Base-by-base conservation (phyloP, 1,140 invertebrate species). In the Bombus waltoni region DNA sequence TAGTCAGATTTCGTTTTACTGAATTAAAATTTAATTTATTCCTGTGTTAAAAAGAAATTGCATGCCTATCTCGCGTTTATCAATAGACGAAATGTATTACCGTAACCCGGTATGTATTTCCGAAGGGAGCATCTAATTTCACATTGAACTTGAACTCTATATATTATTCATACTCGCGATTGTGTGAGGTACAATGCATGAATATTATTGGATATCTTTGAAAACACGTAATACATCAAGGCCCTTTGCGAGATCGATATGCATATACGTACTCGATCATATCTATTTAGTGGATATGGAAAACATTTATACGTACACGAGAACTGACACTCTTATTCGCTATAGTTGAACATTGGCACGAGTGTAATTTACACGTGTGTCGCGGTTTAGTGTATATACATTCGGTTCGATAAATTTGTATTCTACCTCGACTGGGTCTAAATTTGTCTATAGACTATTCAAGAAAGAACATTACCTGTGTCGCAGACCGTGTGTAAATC, bases 171-270 rank as follows among this genome's bases (percentile, higher is more conserved):
- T 75, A 11, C 22, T 28, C 22, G 8, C 8, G 42, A 81, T 65
- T 32, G 0, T 44, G n/a, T 47, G 18, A 28, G 42, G 66, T 42
- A 72, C 10, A 62, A 70, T 89, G 44, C 11, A 89, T 83, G 38
- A 47, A 81, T 80, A 85, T 81, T 74, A 80, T 88, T 77, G 79
- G 81, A 72, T 83, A 32, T 66, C 57, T 71, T 18, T 79, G 77
- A 18, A 71, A 38, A 59, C 80, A 44, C 59, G 59, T 89, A 89
- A 89, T 81, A 83, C 85, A 57, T 89, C 88, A 89, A 89, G 88
- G 88, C 81, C 15, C 81, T 83, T 89, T 44, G 66, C 15, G 28
- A 80, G 76, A 89, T 89, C 88, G 88, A 89, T 89, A 83, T 18
- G 28, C 47, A 71, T 59, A 59, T 44, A 77, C 11, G 32, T 62